A percentile compares a stretch with the other conserved stretches of the same genome.
These are phyloP conservation scores for Graphium colonna DNA, from an alignment of 2,888 invertebrate species.

Conservation along the genomic window DNA sequence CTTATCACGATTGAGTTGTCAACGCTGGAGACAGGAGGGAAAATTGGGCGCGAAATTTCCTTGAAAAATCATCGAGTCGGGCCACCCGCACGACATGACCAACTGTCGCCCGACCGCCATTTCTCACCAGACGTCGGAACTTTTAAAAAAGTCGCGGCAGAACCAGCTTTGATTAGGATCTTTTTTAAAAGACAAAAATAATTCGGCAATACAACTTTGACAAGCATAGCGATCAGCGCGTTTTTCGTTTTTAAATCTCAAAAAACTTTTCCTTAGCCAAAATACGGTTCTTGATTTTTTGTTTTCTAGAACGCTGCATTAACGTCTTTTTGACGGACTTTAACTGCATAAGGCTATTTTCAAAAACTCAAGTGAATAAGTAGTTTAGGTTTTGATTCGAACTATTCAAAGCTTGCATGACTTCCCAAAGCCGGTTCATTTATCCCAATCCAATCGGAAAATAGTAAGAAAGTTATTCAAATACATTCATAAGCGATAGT, in stretches of 20 bases:
- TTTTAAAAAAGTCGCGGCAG: constrained; percentile 43
- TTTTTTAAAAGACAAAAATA: constrained; percentile 3
- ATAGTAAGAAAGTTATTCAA: too few relatives aligned
- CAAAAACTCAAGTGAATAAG: too few relatives aligned
- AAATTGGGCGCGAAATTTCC: constrained; percentile 72
- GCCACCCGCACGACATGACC: constrained; percentile 60
- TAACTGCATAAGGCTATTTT: too few relatives aligned
- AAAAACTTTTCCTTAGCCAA: too few relatives aligned
- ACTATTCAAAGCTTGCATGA: too few relatives aligned
- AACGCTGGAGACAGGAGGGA: constrained; percentile 58
- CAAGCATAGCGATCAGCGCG: not conserved
- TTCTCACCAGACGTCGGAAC: constrained; percentile 58
- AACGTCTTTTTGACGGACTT: too few relatives aligned
- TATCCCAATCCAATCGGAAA: too few relatives aligned
- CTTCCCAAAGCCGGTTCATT: too few relatives aligned
- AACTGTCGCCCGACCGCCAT: constrained; percentile 52
- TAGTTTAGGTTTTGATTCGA: too few relatives aligned
- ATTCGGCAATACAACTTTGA: not conserved
- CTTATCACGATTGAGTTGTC: constrained; percentile 62
- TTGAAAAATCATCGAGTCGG: constrained; percentile 51
- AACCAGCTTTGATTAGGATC: constrained; percentile 33
- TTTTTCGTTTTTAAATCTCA: not conserved
- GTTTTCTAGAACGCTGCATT: too few relatives aligned
- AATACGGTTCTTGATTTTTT: too few relatives aligned
- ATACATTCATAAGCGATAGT: too few relatives aligned